Conservation (phyloP, 2,113 vertebrate species). For the Saccopteryx leptura region DNA sequence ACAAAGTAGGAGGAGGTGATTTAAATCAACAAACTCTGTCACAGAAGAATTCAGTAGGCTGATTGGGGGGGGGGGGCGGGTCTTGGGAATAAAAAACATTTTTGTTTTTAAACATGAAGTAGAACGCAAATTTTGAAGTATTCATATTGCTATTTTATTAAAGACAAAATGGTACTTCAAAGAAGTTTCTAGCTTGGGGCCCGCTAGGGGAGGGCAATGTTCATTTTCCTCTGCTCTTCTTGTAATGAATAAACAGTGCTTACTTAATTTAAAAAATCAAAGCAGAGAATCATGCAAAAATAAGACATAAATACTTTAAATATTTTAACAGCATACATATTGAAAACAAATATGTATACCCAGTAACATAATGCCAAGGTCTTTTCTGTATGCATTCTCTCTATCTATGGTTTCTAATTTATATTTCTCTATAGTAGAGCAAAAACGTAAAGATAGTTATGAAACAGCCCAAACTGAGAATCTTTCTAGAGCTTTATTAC, state of each 20-base stretch:
- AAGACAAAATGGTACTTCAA: not conserved
- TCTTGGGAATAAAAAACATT: not conserved
- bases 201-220: too few species aligned
- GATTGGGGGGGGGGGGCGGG: not conserved
- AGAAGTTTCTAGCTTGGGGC: not conserved
- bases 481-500: not conserved
- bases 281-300: not conserved
- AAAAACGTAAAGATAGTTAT: not conserved
- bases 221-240: not conserved
- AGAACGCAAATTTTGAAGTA: not conserved
- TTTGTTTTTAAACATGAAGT: slow-evolving; percentile 46
- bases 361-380: not conserved
- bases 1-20: not conserved
- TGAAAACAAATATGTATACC: slow-evolving; percentile 8
- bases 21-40: not conserved
- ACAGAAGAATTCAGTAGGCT: not conserved
- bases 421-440: not conserved
- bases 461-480: not conserved
- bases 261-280: slow-evolving; percentile 19
- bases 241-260: not conserved
- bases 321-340: slow-evolving; percentile 52
- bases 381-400: not conserved
- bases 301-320: not conserved
- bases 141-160: not conserved
- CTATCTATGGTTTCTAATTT: not conserved